Conservation (phyloP, 2,797 vertebrate genomes). For the Balearica regulorum region DNA sequence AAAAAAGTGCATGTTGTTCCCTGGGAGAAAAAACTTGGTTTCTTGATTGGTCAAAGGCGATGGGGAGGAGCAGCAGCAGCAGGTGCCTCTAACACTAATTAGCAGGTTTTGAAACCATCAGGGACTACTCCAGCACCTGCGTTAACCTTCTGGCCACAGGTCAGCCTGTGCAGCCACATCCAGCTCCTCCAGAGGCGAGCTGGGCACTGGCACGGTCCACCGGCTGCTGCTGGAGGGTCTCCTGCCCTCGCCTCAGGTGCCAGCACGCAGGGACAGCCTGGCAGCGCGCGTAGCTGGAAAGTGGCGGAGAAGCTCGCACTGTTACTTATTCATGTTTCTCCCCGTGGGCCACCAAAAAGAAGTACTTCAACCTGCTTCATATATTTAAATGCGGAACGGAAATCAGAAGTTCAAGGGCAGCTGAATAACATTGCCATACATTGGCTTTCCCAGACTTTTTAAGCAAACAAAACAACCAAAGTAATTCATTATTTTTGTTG, state of each 20-base stretch:
- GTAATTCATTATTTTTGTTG: background rate
- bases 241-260: background rate
- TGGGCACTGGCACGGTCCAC: rapidly evolving
- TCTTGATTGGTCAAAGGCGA: background rate
- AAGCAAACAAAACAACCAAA: background rate
- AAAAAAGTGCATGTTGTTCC: rapidly evolving
- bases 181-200: background rate
- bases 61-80: background rate
- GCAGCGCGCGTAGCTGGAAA: rapidly evolving
- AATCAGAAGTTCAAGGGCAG: background rate
- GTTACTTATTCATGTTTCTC: background rate
- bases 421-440: background rate
- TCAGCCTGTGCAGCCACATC: background rate
- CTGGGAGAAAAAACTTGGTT: background rate
- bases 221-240: background rate
- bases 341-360: background rate
- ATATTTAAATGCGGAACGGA: background rate
- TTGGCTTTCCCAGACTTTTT: background rate
- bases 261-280: background rate
- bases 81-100: constrained; percentile 5
- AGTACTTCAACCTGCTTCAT: background rate
- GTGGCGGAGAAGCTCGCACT: rapidly evolving
- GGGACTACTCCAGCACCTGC: background rate
- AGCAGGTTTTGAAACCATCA: background rate
- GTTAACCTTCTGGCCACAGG: background rate